Percentiles rank a stretch among this genome's conserved stretches.
Evolutionary conservation across 64 coral and sea anemone genomes (phyloP).

Genomic region (Orbicella faveolata): DNA sequence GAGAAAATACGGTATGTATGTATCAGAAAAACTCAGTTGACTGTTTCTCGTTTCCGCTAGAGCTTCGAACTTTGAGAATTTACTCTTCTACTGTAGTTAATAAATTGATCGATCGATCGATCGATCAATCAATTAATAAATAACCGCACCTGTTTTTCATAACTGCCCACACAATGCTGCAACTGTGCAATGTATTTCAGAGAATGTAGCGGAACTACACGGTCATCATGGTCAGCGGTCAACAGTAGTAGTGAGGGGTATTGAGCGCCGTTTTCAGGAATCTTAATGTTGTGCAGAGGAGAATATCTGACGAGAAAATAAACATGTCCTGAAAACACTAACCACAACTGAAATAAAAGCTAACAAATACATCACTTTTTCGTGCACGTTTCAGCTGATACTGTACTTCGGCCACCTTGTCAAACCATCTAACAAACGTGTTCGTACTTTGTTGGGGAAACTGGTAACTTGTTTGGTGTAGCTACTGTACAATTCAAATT

Average conservation of each 20-base stretch:
- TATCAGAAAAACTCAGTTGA: too few relatives aligned
- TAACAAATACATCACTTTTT: neutral
- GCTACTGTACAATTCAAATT: too few relatives aligned
- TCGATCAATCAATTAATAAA: neutral
- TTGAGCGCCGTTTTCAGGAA: conserved; percentile 79
- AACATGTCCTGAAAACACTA: neutral
- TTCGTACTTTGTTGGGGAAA: too few relatives aligned
- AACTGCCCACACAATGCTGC: conserved; percentile 75
- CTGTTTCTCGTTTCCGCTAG: too few relatives aligned
- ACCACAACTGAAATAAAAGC: neutral
- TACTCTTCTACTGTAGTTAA: too few relatives aligned
- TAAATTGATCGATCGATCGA: too few relatives aligned
- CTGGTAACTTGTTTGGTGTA: too few relatives aligned
- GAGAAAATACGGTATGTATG: too few relatives aligned
- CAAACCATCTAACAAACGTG: too few relatives aligned
- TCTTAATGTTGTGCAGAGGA: conserved; percentile 90
- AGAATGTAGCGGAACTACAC: conserved; percentile 94
- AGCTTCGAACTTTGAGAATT: too few relatives aligned
- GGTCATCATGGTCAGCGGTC: conserved; percentile 99
- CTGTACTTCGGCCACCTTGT: too few relatives aligned
- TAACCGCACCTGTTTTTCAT: conserved; percentile 72
- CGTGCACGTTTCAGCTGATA: too few relatives aligned
- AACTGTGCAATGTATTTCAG: conserved; percentile 94
- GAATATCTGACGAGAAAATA: conserved; percentile 67
- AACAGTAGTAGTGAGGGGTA: conserved; percentile 89